phyloP scores from a whole-genome alignment of 2,888 invertebrate genomes.

The Eulithis prunata region DNA sequence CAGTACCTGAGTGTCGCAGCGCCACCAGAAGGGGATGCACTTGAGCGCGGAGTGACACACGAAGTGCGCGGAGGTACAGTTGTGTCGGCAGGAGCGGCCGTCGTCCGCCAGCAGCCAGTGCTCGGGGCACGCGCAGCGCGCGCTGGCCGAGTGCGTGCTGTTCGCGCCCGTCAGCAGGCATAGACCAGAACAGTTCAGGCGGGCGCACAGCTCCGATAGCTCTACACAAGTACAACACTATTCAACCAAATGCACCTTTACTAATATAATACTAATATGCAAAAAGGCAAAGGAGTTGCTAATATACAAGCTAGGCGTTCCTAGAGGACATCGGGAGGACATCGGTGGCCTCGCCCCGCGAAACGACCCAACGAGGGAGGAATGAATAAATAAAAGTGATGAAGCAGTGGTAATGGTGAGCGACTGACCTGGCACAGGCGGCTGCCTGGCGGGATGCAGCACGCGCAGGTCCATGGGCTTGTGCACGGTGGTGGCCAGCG shows the following conservation, averaged over 20 bases:
- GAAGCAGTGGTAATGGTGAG: too few relatives aligned
- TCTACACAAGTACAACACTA: constrained; percentile 40
- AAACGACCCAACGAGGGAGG: too few relatives aligned
- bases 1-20: constrained; percentile 66
- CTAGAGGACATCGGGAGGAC: too few relatives aligned
- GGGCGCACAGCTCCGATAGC: constrained; percentile 82
- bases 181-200: constrained; percentile 90
- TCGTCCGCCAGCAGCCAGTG: constrained; percentile 88
- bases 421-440: constrained; percentile 62
- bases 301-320: too few relatives aligned
- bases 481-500: constrained; percentile 88
- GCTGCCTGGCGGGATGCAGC: constrained; percentile 91
- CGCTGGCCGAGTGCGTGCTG: constrained; percentile 50
- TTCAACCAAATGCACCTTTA: too few relatives aligned
- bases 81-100: constrained; percentile 87
- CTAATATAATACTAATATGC: too few relatives aligned
- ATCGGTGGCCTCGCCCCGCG: too few relatives aligned
- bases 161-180: constrained; percentile 90
- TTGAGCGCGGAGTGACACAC: constrained; percentile 91
- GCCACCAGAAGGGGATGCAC: constrained; percentile 93
- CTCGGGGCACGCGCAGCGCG: constrained; percentile 92
- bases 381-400: too few relatives aligned
- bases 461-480: constrained; percentile 96
- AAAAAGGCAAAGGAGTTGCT: too few relatives aligned
- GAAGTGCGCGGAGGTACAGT: constrained; percentile 93